Conservation (phyloP, 2,113 vertebrate species). For the Seriola dumerili region DNA sequence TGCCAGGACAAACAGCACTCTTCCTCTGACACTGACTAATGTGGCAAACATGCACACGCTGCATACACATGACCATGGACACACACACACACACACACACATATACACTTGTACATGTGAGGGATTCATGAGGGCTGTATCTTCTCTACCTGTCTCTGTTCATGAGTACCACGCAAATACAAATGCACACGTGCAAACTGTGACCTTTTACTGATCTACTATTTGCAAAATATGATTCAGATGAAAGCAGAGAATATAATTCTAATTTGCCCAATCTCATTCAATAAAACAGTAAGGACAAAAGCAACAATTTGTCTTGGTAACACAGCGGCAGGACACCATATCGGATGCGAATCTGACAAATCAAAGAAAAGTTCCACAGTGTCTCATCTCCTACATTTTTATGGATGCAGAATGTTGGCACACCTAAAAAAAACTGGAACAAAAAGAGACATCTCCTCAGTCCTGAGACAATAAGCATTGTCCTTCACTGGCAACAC, state of each 20-base stretch:
- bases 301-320: conserved; percentile 24
- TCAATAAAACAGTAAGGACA: neutral
- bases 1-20: conserved; percentile 80
- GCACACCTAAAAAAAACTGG: conserved; percentile 23
- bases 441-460: conserved; percentile 9
- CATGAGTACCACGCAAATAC: conserved; percentile 9
- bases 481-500: conserved; percentile 54
- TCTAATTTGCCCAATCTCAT: neutral
- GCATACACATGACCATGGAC: conserved; percentile 53
- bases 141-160: neutral
- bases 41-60: conserved; percentile 63
- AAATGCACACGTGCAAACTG: conserved; percentile 1
- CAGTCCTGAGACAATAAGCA: conserved; percentile 42
- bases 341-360: conserved; percentile 8
- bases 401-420: conserved; percentile 5
- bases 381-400: neutral
- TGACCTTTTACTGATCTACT: conserved; percentile 18
- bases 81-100: conserved; percentile 40
- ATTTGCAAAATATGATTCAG: conserved; percentile 3
- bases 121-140: conserved; percentile 25
- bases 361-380: conserved; percentile 1
- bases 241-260: neutral
- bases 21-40: conserved; percentile 75
- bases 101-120: conserved; percentile 40
- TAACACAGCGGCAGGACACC: neutral